Evolutionary conservation across 2,888 invertebrate species (phyloP).

Genomic region (Sthenelais limicola): DNA sequence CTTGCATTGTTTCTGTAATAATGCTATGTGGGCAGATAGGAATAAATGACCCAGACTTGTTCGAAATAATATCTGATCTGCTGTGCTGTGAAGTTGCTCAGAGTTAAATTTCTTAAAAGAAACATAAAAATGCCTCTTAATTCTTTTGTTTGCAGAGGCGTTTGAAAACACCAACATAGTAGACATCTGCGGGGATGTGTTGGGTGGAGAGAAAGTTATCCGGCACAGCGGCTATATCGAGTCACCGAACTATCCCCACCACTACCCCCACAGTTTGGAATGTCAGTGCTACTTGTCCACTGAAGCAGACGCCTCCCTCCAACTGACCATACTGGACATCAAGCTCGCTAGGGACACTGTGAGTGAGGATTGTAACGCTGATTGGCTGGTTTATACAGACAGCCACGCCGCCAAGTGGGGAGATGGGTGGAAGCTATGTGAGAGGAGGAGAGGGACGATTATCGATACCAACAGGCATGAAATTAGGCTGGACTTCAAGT

Average conservation of each 20-base stretch:
- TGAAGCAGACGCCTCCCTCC: not conserved
- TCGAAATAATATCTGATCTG: too few species aligned
- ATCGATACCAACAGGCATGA: constrained; percentile 6
- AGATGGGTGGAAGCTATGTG: not conserved
- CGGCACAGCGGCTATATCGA: constrained; percentile 33
- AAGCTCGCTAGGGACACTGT: constrained; percentile 4
- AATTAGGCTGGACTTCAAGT: constrained; percentile 27
- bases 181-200: constrained; percentile 28
- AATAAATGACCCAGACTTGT: too few species aligned
- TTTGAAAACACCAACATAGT: constrained; percentile 27
- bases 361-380: not conserved
- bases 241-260: constrained; percentile 13
- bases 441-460: not conserved
- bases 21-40: too few species aligned
- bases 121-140: too few species aligned
- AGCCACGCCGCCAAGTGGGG: not conserved
- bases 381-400: not conserved
- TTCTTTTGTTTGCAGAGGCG: constrained; percentile 32
- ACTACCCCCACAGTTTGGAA: constrained; percentile 12
- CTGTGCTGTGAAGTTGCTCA: too few species aligned
- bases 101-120: too few species aligned
- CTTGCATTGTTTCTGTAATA: too few species aligned
- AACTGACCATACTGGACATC: constrained; percentile 1
- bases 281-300: constrained; percentile 33
- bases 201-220: not conserved